These are phyloP conservation scores for Colletes latitarsis DNA, from an alignment of 1,140 invertebrate species.

Conservation along the genomic window DNA sequence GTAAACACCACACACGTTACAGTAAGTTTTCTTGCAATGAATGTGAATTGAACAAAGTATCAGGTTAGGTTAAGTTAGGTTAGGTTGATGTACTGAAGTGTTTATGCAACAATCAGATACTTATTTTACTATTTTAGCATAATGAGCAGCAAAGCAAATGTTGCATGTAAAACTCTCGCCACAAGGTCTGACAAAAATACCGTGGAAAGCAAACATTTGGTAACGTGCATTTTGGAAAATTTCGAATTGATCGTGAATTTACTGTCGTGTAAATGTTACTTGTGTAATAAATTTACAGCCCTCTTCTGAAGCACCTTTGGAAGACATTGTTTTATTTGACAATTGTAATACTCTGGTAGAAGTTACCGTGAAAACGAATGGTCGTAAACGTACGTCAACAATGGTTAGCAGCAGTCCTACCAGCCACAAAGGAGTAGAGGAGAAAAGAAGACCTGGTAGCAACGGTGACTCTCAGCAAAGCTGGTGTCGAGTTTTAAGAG, in stretches of 20 bases:
- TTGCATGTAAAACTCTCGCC: slow-evolving; percentile 17
- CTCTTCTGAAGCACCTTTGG: not conserved
- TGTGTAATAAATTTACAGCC: slow-evolving; percentile 23
- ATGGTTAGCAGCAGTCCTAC: slow-evolving; percentile 42
- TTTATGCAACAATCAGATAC: not conserved
- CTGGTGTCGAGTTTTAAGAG: slow-evolving; percentile 57
- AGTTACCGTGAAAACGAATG: slow-evolving; percentile 59
- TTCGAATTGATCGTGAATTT: slow-evolving; percentile 2
- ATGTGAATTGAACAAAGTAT: not conserved
- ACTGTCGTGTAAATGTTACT: not conserved
- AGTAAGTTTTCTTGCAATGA: slow-evolving; percentile 6
- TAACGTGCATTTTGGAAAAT: slow-evolving; percentile 2
- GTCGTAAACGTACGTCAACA: slow-evolving; percentile 51
- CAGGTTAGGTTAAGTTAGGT: slow-evolving; percentile 29
- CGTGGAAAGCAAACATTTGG: slow-evolving; percentile 18
- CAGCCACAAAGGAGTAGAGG: slow-evolving; percentile 42
- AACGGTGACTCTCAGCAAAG: slow-evolving; percentile 31
- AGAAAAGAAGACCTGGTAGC: slow-evolving; percentile 43
- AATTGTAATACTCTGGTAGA: slow-evolving; percentile 55
- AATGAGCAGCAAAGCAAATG: slow-evolving; percentile 54
- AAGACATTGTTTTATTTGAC: slow-evolving; percentile 49
- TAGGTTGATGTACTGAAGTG: not conserved
- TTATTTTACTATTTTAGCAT: slow-evolving; percentile 29
- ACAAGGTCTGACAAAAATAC: slow-evolving; percentile 40
- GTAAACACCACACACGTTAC: slow-evolving; percentile 7